A percentile compares a stretch with the other conserved stretches of the same genome.
phyloP scores from a whole-genome alignment of 2,797 vertebrate species.

The Megalops cyprinoides region DNA sequence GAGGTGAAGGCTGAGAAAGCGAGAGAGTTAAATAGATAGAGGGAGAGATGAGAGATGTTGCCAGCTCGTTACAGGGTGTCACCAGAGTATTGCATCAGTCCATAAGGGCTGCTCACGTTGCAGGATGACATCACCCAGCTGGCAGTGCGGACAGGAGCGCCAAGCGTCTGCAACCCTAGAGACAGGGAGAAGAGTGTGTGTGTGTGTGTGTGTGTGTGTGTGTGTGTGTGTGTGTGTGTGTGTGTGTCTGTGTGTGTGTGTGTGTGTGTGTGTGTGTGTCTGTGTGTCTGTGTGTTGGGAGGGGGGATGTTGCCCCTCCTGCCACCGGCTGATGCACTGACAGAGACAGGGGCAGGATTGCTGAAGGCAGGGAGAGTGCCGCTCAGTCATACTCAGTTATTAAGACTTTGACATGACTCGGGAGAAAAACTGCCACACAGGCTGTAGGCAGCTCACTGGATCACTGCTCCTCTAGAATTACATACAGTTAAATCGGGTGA shows the following conservation, averaged over 20 bases:
- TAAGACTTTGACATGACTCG: conserved; percentile 42
- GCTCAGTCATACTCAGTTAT: conserved; percentile 42
- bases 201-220: neutral
- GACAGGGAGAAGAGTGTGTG: conserved; percentile 12
- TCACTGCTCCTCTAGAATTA: neutral
- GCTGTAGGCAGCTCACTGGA: neutral
- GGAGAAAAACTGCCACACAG: neutral
- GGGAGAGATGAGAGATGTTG: conserved; percentile 19
- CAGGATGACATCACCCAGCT: conserved; percentile 73
- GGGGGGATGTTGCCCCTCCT: conserved; percentile 30
- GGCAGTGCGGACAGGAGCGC: conserved; percentile 50
- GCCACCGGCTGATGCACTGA: conserved; percentile 22
- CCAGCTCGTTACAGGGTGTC: conserved; percentile 67
- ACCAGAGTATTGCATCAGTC: conserved; percentile 73
- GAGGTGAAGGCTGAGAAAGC: neutral
- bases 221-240: conserved; percentile 11
- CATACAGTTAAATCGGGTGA: neutral
- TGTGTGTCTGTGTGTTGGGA: too few species aligned
- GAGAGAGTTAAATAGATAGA: conserved; percentile 13
- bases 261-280: conserved; percentile 11
- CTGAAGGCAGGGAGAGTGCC: conserved; percentile 17
- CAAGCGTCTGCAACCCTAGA: conserved; percentile 44
- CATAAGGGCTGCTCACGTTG: conserved; percentile 66
- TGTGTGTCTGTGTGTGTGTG: conserved; percentile 9
- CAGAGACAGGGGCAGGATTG: conserved; percentile 18